Evolutionary conservation across 1,140 invertebrate species (phyloP), one percentile per base, ranked within the genome.

Genomic region (Drosophila yakuba): DNA sequence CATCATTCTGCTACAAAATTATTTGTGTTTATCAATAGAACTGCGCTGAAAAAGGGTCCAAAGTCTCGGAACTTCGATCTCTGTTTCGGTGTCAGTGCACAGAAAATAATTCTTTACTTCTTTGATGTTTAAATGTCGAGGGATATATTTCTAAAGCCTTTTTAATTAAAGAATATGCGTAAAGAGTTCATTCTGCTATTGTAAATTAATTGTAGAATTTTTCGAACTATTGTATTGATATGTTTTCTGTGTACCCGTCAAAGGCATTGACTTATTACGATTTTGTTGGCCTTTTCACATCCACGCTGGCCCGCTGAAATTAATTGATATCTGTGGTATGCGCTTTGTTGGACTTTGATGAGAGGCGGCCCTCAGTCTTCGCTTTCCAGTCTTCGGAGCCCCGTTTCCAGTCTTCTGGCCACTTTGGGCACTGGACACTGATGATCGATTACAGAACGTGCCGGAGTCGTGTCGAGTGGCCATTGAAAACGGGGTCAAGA

Each of bases 291-390:
- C 84, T 88, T 89, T 88, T 89, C 84, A 88, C 76, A 81, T 84
- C 48, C 72, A 75, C 25, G 61, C 41, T 41, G 44, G 66, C 35
- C 52, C 76, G 83, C 73, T 77, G 80, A 89, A 89, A 89, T 89
- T 89, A 89, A 89, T 89, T 89, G 84, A 89, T 89, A 89, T 89
- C 80, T 78, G 79, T 88, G 84, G 84, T 88, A 88, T 88, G 84
- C 84, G 84, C 77, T 80, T 89, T 89, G 85, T 89, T 84, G 63
- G 78, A 61, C 58, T 61, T 55, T 75, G 64, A 68, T 68, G 64
- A 66, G 67, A 23, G 57, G 79, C 44, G 57, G 48, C 54, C 67
- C 63, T 59, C 45, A 28, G 44, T 78, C 64, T 57, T 39, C 45
- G 3, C 15, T 57, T 39, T 51, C 20, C 64, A n/a, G 47, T 73